Percentiles rank a stretch among this genome's conserved stretches.
These are phyloP conservation scores for Lasioglossum villosulum DNA, from an alignment of 2,888 invertebrate species.

Conservation along the genomic window DNA sequence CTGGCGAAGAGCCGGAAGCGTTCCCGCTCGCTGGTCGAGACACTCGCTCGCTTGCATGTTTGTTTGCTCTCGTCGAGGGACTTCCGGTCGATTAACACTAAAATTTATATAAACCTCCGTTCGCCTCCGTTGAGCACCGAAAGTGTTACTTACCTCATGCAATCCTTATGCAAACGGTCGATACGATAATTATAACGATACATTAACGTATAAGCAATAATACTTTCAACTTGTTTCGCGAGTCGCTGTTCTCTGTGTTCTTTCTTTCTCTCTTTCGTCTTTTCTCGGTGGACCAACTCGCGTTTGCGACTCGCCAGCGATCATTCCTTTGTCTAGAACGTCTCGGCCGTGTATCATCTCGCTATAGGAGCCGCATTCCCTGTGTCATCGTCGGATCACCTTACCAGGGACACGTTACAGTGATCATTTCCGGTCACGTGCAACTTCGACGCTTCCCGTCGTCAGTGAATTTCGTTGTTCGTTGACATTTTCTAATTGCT, in stretches of 20 bases:
- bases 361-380: constrained; percentile 36
- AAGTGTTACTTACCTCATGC: constrained; percentile 64
- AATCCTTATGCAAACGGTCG: constrained; percentile 72
- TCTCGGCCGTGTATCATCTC: constrained; percentile 2
- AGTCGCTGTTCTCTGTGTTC: constrained; percentile 1
- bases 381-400: not conserved
- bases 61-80: not conserved
- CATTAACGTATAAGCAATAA: constrained; percentile 80
- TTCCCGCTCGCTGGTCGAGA: not conserved
- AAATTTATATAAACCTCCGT: constrained; percentile 62
- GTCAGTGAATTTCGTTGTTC: constrained; percentile 3
- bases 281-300: constrained; percentile 34
- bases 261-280: not conserved
- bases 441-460: not conserved
- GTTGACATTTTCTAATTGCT: not conserved
- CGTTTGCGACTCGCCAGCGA: not conserved
- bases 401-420: not conserved
- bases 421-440: not conserved
- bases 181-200: constrained; percentile 69
- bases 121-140: constrained; percentile 70
- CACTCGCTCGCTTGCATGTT: not conserved
- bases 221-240: constrained; percentile 82
- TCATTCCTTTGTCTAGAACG: not conserved
- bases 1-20: not conserved
- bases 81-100: constrained; percentile 49